Conservation (phyloP, 2,888 invertebrate species). For the Tenodera sinensis region DNA sequence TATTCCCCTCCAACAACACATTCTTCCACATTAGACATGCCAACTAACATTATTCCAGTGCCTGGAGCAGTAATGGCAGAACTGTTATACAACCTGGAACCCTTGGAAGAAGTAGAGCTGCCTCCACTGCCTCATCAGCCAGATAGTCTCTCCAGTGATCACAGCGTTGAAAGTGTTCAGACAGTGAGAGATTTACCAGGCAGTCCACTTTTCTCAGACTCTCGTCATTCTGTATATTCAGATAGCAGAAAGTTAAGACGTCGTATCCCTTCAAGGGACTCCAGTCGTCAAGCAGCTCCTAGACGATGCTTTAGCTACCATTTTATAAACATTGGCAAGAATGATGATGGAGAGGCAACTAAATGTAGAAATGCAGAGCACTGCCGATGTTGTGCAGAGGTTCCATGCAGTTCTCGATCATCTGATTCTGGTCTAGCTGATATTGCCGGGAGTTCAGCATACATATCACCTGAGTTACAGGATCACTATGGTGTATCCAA, state of each 20-base stretch:
- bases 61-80: slow-evolving; percentile 54
- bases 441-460: slow-evolving; percentile 51
- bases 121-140: slow-evolving; percentile 32
- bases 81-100: slow-evolving; percentile 50
- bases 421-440: slow-evolving; percentile 81
- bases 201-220: neutral
- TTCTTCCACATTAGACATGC: slow-evolving; percentile 56
- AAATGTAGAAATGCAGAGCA: slow-evolving; percentile 13
- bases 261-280: neutral
- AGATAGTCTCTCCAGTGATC: slow-evolving; percentile 39
- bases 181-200: slow-evolving; percentile 31
- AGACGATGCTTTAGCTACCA: slow-evolving; percentile 8
- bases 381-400: slow-evolving; percentile 19
- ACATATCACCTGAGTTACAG: slow-evolving; percentile 51
- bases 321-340: slow-evolving; percentile 7
- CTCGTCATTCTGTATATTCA: neutral
- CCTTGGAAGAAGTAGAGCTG: slow-evolving; percentile 20
- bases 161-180: slow-evolving; percentile 36
- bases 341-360: neutral
- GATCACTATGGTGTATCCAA: slow-evolving; percentile 54
- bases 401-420: slow-evolving; percentile 47
- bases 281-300: neutral
- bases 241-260: neutral
- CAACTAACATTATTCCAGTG: slow-evolving; percentile 48
- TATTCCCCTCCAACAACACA: slow-evolving; percentile 45